phyloP scores from a whole-genome alignment of 2,797 vertebrate genomes.

The Myotis pilosus region DNA sequence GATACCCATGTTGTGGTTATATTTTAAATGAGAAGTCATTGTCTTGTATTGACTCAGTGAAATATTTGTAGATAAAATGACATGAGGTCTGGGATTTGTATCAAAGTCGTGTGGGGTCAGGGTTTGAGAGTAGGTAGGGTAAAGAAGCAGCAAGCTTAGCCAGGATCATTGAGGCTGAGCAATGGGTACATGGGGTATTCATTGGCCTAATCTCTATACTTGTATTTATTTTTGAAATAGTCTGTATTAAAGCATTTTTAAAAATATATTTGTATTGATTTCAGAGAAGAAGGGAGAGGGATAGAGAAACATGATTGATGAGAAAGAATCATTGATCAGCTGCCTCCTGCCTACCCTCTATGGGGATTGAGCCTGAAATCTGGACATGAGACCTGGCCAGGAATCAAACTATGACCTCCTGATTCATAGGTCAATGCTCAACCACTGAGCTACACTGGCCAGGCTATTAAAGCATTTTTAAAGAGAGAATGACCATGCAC shows the following conservation, averaged over 20 bases:
- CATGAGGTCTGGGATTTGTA: background rate
- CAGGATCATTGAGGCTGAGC: background rate
- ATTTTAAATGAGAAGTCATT: background rate
- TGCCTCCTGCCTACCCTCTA: no score
- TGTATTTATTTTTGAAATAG: background rate
- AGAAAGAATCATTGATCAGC: no score
- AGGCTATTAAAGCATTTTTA: background rate
- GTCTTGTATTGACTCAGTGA: background rate
- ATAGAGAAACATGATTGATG: no score
- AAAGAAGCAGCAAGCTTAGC: background rate
- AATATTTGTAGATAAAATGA: background rate
- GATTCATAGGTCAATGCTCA: no score
- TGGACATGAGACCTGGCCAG: no score
- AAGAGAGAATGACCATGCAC: background rate
- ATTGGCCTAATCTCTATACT: background rate
- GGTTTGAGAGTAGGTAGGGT: background rate
- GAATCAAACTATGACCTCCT: no score
- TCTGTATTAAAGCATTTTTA: background rate
- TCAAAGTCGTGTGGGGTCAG: background rate
- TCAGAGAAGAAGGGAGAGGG: no score
- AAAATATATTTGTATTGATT: background rate
- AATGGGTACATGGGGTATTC: background rate
- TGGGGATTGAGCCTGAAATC: no score
- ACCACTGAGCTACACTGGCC: no score
- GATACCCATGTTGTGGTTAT: background rate